These are phyloP conservation scores for Tineola bisselliella DNA, from an alignment of 2,888 invertebrate genomes.

Conservation along the genomic window DNA sequence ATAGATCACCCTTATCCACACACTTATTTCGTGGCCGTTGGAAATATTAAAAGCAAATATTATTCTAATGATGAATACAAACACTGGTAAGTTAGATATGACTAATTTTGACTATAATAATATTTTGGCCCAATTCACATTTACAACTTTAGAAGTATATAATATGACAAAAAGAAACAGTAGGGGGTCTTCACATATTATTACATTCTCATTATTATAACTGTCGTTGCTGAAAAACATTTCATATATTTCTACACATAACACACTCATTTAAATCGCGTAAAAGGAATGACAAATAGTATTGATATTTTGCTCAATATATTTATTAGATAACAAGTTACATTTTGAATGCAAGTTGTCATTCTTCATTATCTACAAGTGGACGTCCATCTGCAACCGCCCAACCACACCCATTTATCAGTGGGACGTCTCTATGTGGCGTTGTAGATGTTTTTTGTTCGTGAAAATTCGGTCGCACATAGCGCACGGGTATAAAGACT, in stretches of 20 bases:
- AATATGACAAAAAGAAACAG: not conserved
- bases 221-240: not conserved
- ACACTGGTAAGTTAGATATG: slow-evolving; percentile 32
- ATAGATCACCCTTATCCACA: not conserved
- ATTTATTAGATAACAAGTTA: not conserved
- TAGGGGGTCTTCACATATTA: not conserved
- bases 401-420: slow-evolving; percentile 25
- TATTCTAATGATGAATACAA: slow-evolving; percentile 18
- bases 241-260: not conserved
- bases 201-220: not conserved
- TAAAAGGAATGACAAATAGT: slow-evolving; percentile 1
- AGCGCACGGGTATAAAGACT: slow-evolving; percentile 66
- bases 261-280: not conserved
- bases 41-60: not conserved
- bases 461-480: slow-evolving; percentile 69
- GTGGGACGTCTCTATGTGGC: slow-evolving; percentile 66
- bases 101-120: slow-evolving; percentile 56
- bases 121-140: slow-evolving; percentile 52
- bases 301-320: not conserved
- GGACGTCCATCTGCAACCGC: not conserved
- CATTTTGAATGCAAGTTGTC: slow-evolving; percentile 3
- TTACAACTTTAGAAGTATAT: not conserved
- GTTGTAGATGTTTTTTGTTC: slow-evolving; percentile 62
- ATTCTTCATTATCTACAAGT: not conserved
- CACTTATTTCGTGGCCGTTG: not conserved